Evolutionary conservation across 2,888 invertebrate species (phyloP).

Genomic region (Synergus japonicus): DNA sequence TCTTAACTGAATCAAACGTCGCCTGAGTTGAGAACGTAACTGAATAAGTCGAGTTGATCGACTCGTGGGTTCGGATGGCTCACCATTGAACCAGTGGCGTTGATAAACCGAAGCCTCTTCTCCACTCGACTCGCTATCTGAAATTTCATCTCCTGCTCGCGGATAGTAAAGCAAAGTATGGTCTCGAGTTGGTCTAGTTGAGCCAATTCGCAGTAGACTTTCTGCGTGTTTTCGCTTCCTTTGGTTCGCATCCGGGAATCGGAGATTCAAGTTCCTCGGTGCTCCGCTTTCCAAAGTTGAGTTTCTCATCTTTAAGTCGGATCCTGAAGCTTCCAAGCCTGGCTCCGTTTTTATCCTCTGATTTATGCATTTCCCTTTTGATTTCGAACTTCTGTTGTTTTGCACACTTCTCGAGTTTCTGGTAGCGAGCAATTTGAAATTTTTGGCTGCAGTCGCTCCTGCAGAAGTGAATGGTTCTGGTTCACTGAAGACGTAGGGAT

Average conservation of each 20-base stretch:
- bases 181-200: slow-evolving; percentile 67
- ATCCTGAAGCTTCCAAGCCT: slow-evolving; percentile 55
- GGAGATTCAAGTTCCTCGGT: slow-evolving; percentile 59
- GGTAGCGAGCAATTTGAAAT: slow-evolving; percentile 64
- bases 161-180: slow-evolving; percentile 75
- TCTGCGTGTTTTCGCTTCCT: slow-evolving; percentile 62
- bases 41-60: slow-evolving; percentile 73
- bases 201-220: slow-evolving; percentile 62
- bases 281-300: slow-evolving; percentile 45
- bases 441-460: slow-evolving; percentile 59
- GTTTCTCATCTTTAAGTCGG: slow-evolving; percentile 5
- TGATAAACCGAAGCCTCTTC: slow-evolving; percentile 75
- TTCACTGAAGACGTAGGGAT: slow-evolving; percentile 79
- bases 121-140: slow-evolving; percentile 77
- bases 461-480: slow-evolving; percentile 69
- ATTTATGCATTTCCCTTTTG: slow-evolving; percentile 71
- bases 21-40: slow-evolving; percentile 76
- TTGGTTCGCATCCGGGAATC: slow-evolving; percentile 58
- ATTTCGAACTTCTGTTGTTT: slow-evolving; percentile 62
- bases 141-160: slow-evolving; percentile 76
- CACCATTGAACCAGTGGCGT: slow-evolving; percentile 76
- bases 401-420: slow-evolving; percentile 67
- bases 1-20: slow-evolving; percentile 78
- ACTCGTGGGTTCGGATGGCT: slow-evolving; percentile 64
- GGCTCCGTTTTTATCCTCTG: slow-evolving; percentile 64